A percentile compares a stretch with the other conserved stretches of the same genome.
phyloP scores from a whole-genome alignment of 2,113 vertebrate species.

The Terrapene triunguis region DNA sequence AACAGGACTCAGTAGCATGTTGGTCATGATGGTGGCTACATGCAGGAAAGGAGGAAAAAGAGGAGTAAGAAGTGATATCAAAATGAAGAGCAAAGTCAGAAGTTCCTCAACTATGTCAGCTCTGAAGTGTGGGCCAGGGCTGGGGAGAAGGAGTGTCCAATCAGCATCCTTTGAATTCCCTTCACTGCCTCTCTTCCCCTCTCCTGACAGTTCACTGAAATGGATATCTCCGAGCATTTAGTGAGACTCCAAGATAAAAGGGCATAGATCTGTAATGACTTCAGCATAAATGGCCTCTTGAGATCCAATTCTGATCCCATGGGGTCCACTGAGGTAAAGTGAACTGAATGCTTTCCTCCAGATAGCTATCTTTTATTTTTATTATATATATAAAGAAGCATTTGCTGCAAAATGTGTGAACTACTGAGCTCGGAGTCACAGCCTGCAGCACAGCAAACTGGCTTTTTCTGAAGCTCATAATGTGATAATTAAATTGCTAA shows the following conservation, averaged over 20 bases:
- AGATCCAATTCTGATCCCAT: neutral
- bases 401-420: constrained; percentile 83
- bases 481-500: constrained; percentile 99
- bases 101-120: fast-evolving
- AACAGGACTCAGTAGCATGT: neutral
- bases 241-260: neutral
- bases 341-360: constrained; percentile 26
- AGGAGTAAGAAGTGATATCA: neutral
- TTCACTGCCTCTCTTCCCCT: neutral
- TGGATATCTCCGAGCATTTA: neutral
- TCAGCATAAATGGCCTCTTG: neutral
- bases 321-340: neutral
- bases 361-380: constrained; percentile 42
- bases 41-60: neutral
- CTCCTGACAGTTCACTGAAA: neutral
- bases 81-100: neutral
- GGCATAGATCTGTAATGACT: fast-evolving
- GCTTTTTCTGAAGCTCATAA: constrained; percentile 93
- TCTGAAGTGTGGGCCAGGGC: neutral
- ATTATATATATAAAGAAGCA: constrained; percentile 67
- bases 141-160: neutral
- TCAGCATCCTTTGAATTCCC: neutral
- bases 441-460: constrained; percentile 87
- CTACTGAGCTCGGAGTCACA: constrained; percentile 84
- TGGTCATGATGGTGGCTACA: neutral